Percentiles rank a stretch among this genome's conserved stretches.
Conservation (phyloP, 1,140 invertebrate genomes). For the Drosophila equinoxialis region DNA sequence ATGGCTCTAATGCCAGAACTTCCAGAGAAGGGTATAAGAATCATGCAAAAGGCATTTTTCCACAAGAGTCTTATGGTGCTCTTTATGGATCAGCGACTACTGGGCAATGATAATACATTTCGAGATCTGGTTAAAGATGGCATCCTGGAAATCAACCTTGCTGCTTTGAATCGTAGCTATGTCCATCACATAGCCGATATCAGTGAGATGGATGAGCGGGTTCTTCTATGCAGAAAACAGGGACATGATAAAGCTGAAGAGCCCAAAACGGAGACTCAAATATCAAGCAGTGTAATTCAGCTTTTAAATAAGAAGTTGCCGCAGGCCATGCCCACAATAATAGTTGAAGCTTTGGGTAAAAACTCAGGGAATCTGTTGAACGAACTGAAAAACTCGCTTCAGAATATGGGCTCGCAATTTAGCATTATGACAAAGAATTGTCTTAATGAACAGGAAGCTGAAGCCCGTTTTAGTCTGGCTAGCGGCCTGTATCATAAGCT, state of each 20-base stretch:
- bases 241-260: background rate
- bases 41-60: conserved; percentile 95
- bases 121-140: conserved; percentile 88
- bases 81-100: conserved; percentile 59
- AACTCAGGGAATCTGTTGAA: conserved; percentile 11
- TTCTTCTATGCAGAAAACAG: conserved; percentile 86
- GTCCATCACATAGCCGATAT: conserved; percentile 94
- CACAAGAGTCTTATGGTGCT: conserved; percentile 88
- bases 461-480: conserved; percentile 29
- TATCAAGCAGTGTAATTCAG: conserved; percentile 16
- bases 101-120: conserved; percentile 85
- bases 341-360: conserved; percentile 18
- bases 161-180: conserved; percentile 93
- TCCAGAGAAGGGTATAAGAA: conserved; percentile 90
- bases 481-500: conserved; percentile 90
- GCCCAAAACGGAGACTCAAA: background rate
- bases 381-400: conserved; percentile 18
- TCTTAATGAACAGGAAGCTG: background rate
- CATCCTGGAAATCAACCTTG: conserved; percentile 91
- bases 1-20: conserved; percentile 92
- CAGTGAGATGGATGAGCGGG: conserved; percentile 97
- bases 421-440: background rate
- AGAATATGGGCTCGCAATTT: conserved; percentile 30
- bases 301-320: conserved; percentile 27
- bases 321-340: conserved; percentile 19